Base-by-base conservation (phyloP, 2,113 vertebrate species). In the Eudyptes chrysolophus region DNA sequence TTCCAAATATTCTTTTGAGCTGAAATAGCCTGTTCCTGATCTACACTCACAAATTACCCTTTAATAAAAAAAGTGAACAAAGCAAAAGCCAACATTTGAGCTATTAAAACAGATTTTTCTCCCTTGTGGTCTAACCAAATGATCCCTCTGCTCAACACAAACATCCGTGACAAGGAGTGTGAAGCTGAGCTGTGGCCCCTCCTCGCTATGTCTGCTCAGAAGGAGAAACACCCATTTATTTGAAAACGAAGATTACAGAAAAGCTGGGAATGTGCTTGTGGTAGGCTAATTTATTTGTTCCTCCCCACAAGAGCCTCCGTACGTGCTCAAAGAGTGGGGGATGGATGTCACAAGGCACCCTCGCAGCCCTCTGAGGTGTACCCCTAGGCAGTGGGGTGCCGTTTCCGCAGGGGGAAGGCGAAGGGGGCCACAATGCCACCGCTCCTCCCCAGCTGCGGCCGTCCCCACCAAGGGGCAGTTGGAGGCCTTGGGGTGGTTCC, bases 401-500 rank as follows among this genome's bases (percentile, higher is more conserved):
- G 0, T 29, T 68, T 75, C 30, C 10, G 2, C 17, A 8, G 14
- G 9, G 40, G 18, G 46, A 14, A 49, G 34, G 51, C 3, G 2
- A 40, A 46, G 26, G 52, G 26, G 25, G 25, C 12, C 0, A 3
- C 3, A 1, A 3, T 14, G 38, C 8, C 0, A 5, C 49, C 0
- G 3, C 14, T 42, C 15, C 18, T 18, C 6, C 25, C 62, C 21
- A 4, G 46, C 36, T 22, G 40, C 1, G 1, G 49, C 64, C 54
- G 10, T 11, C 13, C 19, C 21, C 0, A 3, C 36, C 1, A 3
- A 57, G 51, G 13, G 55, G 32, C 81, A 11, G 92, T 87, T 92
- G 82, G 62, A 44, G 46, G 30, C 52, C 36, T 38, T 1, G 2
- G 38, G 60, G 22, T 13, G 19, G 68, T 64, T 82, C 18, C 18